A percentile compares a stretch with the other conserved stretches of the same genome.
Evolutionary conservation across 1,140 invertebrate genomes (phyloP).

Genomic region (Drosophila fuyamai): DNA sequence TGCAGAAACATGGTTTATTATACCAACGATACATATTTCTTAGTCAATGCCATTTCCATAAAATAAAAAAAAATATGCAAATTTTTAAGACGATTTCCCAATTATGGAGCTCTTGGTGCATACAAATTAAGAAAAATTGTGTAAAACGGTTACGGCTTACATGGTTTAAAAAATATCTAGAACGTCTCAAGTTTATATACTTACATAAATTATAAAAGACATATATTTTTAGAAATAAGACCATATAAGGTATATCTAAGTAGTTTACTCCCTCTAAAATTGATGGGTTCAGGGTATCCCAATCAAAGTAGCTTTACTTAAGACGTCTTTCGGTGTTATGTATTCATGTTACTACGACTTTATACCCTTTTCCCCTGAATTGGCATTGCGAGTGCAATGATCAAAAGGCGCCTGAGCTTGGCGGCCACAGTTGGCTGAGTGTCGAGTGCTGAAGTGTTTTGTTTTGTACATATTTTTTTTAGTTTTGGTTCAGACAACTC

Average conservation of each 20-base stretch:
- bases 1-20: background rate
- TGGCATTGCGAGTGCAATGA: slow-evolving; percentile 48
- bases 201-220: too few relatives aligned
- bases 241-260: background rate
- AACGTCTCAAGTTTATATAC: too few relatives aligned
- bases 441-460: slow-evolving; percentile 48
- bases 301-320: background rate
- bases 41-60: background rate
- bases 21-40: background rate
- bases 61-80: background rate
- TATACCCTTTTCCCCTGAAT: slow-evolving; percentile 39
- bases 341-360: slow-evolving; percentile 33
- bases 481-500: slow-evolving; percentile 24
- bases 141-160: too few relatives aligned
- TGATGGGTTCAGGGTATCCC: slow-evolving; percentile 3
- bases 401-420: slow-evolving; percentile 66
- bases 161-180: too few relatives aligned
- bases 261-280: background rate
- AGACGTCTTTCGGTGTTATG: slow-evolving; percentile 30
- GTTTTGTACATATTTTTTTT: slow-evolving; percentile 9
- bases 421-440: slow-evolving; percentile 75
- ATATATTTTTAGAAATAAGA: too few relatives aligned
- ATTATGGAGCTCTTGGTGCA: too few relatives aligned
- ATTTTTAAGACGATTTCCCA: background rate
- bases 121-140: too few relatives aligned